A percentile compares a stretch with the other conserved stretches of the same genome.
These are phyloP conservation scores for Streblospio benedicti DNA, from an alignment of 1,140 invertebrate genomes.

Conservation along the genomic window DNA sequence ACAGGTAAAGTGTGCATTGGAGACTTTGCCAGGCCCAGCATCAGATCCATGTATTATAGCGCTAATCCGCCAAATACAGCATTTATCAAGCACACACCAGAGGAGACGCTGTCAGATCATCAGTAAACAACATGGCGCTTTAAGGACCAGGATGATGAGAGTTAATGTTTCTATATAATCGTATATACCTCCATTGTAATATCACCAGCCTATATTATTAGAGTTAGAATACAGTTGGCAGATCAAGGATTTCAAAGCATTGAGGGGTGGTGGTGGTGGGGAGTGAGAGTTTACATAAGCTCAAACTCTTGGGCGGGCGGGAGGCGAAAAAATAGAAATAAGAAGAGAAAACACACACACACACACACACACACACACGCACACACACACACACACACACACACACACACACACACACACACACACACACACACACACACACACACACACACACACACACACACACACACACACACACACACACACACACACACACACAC, in stretches of 20 bases:
- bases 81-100: too few species aligned
- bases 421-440: slow-evolving; percentile 6
- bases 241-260: neutral
- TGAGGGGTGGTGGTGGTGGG: neutral
- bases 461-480: slow-evolving; percentile 6
- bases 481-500: slow-evolving; percentile 6
- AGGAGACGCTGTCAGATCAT: too few species aligned
- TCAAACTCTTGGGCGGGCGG: too few species aligned
- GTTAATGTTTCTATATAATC: neutral
- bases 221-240: neutral
- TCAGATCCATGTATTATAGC: too few species aligned
- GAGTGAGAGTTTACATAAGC: too few species aligned
- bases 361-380: too few species aligned
- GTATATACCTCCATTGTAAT: neutral
- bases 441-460: slow-evolving; percentile 8
- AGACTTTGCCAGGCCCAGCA: too few species aligned
- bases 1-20: too few species aligned
- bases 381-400: neutral
- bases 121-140: too few species aligned
- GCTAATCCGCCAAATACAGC: too few species aligned
- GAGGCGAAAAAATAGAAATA: neutral
- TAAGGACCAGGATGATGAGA: too few species aligned
- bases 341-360: too few species aligned
- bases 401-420: neutral
- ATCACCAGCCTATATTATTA: neutral